Evolutionary conservation across 2,113 vertebrate species (phyloP), one percentile per base, ranked within the genome.

Genomic region (Salvelinus namaycush): DNA sequence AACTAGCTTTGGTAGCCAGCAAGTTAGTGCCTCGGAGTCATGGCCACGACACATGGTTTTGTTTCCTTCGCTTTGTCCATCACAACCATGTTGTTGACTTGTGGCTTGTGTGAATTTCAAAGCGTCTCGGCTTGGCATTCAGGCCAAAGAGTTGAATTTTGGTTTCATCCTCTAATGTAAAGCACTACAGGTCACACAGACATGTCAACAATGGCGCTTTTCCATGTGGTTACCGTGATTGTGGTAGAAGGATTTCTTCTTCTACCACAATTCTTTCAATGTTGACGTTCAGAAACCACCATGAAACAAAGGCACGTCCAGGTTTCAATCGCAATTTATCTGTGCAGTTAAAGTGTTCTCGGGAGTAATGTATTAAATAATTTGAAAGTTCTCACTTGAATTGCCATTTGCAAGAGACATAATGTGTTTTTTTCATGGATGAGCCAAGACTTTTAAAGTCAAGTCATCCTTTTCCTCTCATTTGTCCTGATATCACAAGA

Each of bases 211-310:
- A 9, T 11, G 11, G 64, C 34, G 12, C 22, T 44, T 76, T 76
- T 71, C 48, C 66, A 5, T 76, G 75, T 54, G 75, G 26, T 2
- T 76, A 70, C 54, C 49, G 34, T 49, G 27, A 57, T n/a, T 76
- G 22, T 76, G 66, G 75, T 24, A 71, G 20, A 76, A 71, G 24
- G 49, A 48, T 71, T 76, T 76, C 39, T 27, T 57, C 44, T 64
- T 76, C n/a, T n/a, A n/a, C n/a, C n/a, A 22, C 3, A 76, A 70
- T 76, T 76, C 39, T 66, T 76, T 76, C 31, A 76, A 76, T 76
- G 65, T 62, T 31, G 66, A 76, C 44, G 60, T 26, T 22, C 31
- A 76, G 74, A 76, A 49, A 44, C 68, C 74, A 68, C 74, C 12
- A 70, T 51, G 51, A 71, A 14, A 16, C 0, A 8, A 57, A 64